Evolutionary conservation across 2,888 invertebrate genomes (phyloP).

Genomic region (Fragum fragum): DNA sequence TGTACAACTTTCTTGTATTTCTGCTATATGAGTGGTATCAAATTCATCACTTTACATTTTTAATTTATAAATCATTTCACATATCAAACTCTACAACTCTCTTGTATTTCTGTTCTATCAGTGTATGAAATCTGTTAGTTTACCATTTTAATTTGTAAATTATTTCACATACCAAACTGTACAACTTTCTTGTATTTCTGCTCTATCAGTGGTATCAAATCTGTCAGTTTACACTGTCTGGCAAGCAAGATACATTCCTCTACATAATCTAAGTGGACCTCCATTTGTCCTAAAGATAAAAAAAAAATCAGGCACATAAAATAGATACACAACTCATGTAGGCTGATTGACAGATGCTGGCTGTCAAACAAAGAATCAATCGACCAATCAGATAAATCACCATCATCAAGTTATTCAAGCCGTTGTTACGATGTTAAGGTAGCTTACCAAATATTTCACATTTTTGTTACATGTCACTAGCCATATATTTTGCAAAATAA

Average conservation of each 20-base stretch:
- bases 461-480: too few relatives aligned
- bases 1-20: not conserved
- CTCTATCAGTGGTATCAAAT: slow-evolving; percentile 84
- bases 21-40: not conserved
- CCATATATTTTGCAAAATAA: too few relatives aligned
- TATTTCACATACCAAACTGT: slow-evolving; percentile 85
- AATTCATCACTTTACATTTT: too few relatives aligned
- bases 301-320: too few relatives aligned
- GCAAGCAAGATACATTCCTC: slow-evolving; percentile 86
- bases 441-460: too few relatives aligned
- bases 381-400: too few relatives aligned
- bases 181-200: slow-evolving; percentile 83
- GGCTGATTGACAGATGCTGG: too few relatives aligned
- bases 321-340: too few relatives aligned
- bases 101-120: slow-evolving; percentile 84
- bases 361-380: too few relatives aligned
- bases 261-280: slow-evolving; percentile 85
- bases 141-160: slow-evolving; percentile 69
- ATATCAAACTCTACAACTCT: slow-evolving; percentile 86
- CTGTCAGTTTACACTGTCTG: slow-evolving; percentile 86
- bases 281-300: slow-evolving; percentile 83
- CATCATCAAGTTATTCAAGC: too few relatives aligned
- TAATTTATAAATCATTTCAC: slow-evolving; percentile 18
- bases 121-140: slow-evolving; percentile 82
- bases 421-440: too few relatives aligned